Conservation (phyloP, 2,797 vertebrate species). For the Australoheros facetus region DNA sequence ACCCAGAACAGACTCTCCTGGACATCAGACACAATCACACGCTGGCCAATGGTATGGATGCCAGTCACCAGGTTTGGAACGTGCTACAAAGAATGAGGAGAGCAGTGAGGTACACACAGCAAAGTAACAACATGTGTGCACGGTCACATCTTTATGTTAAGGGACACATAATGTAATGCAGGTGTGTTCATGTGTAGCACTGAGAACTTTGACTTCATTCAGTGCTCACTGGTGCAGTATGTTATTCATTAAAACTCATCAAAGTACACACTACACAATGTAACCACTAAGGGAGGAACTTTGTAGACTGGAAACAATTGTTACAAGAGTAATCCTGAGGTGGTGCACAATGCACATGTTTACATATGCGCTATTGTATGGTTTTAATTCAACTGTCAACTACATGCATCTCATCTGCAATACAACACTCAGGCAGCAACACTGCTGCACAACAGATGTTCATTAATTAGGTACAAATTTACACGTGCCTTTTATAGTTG, state of each 20-base stretch:
- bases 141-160: neutral
- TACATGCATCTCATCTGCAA: neutral
- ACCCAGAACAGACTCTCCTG: slow-evolving; percentile 99
- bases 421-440: neutral
- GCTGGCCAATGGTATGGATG: slow-evolving; percentile 94
- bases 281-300: neutral
- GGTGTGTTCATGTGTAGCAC: neutral
- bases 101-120: neutral
- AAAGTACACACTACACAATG: neutral
- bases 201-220: neutral
- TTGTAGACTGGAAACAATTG: neutral
- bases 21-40: slow-evolving; percentile 93
- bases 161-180: neutral
- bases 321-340: neutral
- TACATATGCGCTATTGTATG: neutral
- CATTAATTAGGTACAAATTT: neutral
- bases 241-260: neutral
- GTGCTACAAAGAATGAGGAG: slow-evolving; percentile 78
- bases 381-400: neutral
- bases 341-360: neutral
- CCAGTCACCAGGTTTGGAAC: slow-evolving; percentile 95
- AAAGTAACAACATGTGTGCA: neutral
- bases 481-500: neutral
- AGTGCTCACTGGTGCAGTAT: neutral
- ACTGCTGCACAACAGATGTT: neutral